Evolutionary conservation across 2,113 vertebrate genomes (phyloP).

Genomic region (Pogona vitticeps): DNA sequence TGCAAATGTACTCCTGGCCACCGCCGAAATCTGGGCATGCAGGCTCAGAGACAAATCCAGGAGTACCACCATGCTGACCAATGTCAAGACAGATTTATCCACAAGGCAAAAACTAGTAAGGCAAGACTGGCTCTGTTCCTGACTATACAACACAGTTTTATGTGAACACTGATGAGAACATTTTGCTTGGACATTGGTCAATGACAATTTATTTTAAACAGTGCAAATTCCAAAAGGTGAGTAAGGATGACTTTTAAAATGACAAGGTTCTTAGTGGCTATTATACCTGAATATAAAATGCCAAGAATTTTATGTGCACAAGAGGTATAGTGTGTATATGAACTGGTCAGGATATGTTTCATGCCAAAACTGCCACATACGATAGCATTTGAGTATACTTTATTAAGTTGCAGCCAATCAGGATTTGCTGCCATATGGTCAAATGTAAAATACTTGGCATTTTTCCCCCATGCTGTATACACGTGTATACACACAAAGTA

Average conservation of each 20-base stretch:
- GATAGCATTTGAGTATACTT: no score
- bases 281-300: not conserved
- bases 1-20: no score
- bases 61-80: not conserved
- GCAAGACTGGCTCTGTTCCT: not conserved
- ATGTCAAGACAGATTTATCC: not conserved
- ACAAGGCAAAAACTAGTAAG: not conserved
- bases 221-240: not conserved
- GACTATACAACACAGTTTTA: not conserved
- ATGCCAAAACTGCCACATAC: no score
- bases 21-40: no score
- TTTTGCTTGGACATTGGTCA: not conserved
- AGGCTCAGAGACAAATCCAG: no score
- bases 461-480: no score
- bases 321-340: no score
- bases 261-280: not conserved
- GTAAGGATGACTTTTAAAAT: not conserved
- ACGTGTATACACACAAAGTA: no score
- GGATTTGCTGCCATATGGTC: no score
- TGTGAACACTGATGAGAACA: not conserved
- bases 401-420: no score
- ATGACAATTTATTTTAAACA: not conserved
- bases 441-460: no score
- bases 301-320: not conserved
- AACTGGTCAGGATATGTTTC: no score